Percentiles rank a stretch among this genome's conserved stretches.
Evolutionary conservation across 1,140 invertebrate species (phyloP).

Genomic region (Sminthurides bifidus): DNA sequence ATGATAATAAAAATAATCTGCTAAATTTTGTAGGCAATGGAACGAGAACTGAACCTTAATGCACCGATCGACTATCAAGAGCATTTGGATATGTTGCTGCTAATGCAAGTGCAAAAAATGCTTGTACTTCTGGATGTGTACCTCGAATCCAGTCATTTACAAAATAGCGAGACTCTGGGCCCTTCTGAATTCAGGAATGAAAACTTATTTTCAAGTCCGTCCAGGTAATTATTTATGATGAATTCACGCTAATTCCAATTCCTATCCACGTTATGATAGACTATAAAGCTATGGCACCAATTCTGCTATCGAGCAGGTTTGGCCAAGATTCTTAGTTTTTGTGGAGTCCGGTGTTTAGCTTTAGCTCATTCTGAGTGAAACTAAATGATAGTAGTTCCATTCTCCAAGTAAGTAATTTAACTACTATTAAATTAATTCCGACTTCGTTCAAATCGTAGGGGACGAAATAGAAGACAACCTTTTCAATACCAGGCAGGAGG

Average conservation of each 20-base stretch:
- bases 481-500: conserved; percentile 13
- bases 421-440: neutral
- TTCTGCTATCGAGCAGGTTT: no score
- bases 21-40: conserved; percentile 47
- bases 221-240: conserved; percentile 45
- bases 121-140: conserved; percentile 75
- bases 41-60: conserved; percentile 57
- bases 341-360: neutral
- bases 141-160: conserved; percentile 54
- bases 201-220: conserved; percentile 61
- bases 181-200: conserved; percentile 58
- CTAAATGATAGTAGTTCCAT: neutral
- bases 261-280: no score
- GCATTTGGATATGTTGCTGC: conserved; percentile 45
- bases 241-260: no score
- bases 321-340: no score
- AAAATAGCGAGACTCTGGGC: conserved; percentile 39
- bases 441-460: conserved; percentile 11
- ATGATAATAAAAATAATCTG: conserved; percentile 18
- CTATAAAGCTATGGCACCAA: no score
- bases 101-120: conserved; percentile 63
- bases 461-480: conserved; percentile 21
- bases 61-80: conserved; percentile 40
- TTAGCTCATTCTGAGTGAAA: neutral
- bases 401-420: conserved; percentile 41